These are phyloP conservation scores for Chaetura pelagica DNA, from an alignment of 2,113 vertebrate species.

Conservation along the genomic window DNA sequence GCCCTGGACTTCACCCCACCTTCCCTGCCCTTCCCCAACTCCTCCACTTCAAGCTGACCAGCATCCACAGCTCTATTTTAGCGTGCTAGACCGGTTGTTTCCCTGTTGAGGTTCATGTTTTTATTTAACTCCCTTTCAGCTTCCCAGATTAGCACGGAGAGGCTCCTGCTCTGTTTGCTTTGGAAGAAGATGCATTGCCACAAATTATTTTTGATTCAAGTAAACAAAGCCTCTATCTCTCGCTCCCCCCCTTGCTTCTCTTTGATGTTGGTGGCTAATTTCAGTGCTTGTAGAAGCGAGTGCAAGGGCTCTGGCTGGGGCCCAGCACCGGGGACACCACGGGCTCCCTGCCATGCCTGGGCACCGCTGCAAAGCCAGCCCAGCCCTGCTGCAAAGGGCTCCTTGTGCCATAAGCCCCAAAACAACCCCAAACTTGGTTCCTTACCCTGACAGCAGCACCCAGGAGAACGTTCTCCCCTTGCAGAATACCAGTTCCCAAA, in stretches of 20 bases:
- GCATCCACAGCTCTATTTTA: not conserved
- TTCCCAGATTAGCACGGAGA: not conserved
- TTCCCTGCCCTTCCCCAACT: not conserved
- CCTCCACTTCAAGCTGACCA: not conserved
- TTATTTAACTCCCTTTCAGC: conserved; percentile 35
- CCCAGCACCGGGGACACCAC: not conserved
- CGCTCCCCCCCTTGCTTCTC: rapidly evolving
- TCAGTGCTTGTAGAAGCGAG: not conserved
- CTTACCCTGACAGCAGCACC: not conserved
- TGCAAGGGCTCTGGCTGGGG: rapidly evolving
- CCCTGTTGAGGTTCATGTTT: not conserved
- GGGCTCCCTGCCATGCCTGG: not conserved
- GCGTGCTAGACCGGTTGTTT: not conserved
- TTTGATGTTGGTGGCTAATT: conserved; percentile 19
- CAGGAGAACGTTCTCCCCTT: not conserved
- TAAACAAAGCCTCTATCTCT: conserved; percentile 41
- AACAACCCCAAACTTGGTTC: not conserved
- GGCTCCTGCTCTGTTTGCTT: conserved; percentile 26
- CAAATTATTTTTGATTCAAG: conserved; percentile 45
- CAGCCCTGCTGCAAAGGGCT: not conserved
- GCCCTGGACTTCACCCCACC: not conserved
- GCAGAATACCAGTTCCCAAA: not conserved
- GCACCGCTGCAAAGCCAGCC: not conserved
- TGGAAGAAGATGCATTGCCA: conserved; percentile 9
- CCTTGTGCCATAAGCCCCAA: rapidly evolving